A percentile compares a stretch with the other conserved stretches of the same genome.
Conservation (phyloP, 2,113 vertebrate species). For the Actenoides lindsayi region DNA sequence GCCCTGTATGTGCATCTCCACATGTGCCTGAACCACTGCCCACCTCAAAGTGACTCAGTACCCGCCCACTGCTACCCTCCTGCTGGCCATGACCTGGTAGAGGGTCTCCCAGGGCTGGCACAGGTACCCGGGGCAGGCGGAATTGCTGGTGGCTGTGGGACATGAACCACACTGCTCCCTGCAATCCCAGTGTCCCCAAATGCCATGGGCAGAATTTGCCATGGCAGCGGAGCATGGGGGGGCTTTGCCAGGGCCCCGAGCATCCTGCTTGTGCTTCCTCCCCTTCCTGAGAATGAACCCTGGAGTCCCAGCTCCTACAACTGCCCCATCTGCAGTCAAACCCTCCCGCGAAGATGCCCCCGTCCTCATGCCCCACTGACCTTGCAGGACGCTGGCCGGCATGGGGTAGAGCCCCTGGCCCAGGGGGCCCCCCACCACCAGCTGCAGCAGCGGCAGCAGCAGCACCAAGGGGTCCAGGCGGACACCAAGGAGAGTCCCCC, state of each 20-base stretch:
- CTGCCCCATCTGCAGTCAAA: neutral
- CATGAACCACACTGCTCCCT: neutral
- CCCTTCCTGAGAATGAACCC: neutral
- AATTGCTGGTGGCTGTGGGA: accelerated
- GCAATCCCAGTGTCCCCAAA: accelerated
- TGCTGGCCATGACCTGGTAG: neutral
- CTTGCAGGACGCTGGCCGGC: slow-evolving; percentile 84
- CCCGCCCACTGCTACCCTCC: neutral
- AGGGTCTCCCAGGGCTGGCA: neutral
- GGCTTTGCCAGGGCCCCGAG: neutral
- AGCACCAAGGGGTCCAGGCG: neutral
- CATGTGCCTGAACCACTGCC: accelerated
- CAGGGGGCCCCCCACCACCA: slow-evolving; percentile 71
- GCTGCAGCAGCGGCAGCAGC: slow-evolving; percentile 69
- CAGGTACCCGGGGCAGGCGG: neutral
- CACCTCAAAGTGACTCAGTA: too few species aligned
- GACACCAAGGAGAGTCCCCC: neutral
- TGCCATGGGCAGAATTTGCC: neutral
- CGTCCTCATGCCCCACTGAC: slow-evolving; percentile 61
- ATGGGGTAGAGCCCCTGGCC: slow-evolving; percentile 85
- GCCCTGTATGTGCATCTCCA: neutral
- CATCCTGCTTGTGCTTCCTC: neutral
- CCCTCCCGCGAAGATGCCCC: neutral
- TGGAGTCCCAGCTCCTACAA: neutral
- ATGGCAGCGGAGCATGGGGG: accelerated